Evolutionary conservation across 2,113 vertebrate species (phyloP), one percentile per base, ranked within the genome.

Genomic region (Halcyon malimbica): DNA sequence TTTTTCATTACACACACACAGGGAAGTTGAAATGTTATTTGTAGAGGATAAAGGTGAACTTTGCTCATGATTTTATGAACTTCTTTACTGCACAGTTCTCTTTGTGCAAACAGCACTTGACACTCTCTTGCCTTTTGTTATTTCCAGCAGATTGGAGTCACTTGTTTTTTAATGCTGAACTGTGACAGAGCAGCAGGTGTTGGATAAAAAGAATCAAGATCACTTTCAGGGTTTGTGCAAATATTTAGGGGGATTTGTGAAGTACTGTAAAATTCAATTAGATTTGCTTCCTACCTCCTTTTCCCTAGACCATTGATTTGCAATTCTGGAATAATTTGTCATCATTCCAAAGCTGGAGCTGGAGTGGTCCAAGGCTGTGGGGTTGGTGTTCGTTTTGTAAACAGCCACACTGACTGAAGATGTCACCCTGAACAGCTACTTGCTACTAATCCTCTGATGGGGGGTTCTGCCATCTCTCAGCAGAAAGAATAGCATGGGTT

Each of bases 1-100:
- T 91, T 93, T 88, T 83, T 80, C 44, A 41, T 94, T 95, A 86
- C 69, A 74, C 31, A 75, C 59, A 73, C 86, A 81, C 16, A 64
- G 69, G 33, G 57, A 96, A 93, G 90, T 96, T 96, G 91, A 94
- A 96, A 95, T 65, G n/a, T 95, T 96, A 92, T 96, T 95, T 96
- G 95, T 89, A 93, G 39, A 96, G 90, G 83, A 94, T 95, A 87
- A 93, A 90, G 79, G 92, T 96, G 96, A 97, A 96, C 94, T 97
- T 97, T 96, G 73, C 86, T 93, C 86, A 64, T 82, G 96, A 77
- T 94, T 96, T 93, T 94, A 95, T 96, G 93, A 95, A 96, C 83
- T 96, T 70, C 93, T 96, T 96, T 96, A 93, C 90, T 95, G 96
- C 90, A 67, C 25, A 67, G 80, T 89, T 84, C 73, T 95, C 80